Conservation (phyloP, 30 jellyfish, hydroid and myxozoan genomes). For the Mastigias papua region DNA sequence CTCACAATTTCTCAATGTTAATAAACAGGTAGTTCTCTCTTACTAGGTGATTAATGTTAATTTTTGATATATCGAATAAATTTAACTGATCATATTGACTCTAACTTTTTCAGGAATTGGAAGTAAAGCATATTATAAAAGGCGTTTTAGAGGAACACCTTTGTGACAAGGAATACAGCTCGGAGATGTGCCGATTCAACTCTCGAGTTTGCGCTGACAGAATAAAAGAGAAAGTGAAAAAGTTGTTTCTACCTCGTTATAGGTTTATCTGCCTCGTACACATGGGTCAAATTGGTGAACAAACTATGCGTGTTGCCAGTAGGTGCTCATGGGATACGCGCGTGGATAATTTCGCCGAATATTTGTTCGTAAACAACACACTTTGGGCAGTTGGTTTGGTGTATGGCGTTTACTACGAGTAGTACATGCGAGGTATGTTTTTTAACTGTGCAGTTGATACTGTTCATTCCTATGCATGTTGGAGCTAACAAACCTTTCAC, state of each 20-base stretch:
- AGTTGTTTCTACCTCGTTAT: conserved; percentile 71
- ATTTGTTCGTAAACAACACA: conserved; percentile 30
- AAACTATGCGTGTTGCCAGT: conserved; percentile 75
- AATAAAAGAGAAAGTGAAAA: conserved; percentile 68
- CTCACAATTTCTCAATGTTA: too few relatives aligned
- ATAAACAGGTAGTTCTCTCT: too few relatives aligned
- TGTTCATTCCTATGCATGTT: too few relatives aligned
- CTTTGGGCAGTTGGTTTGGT: conserved; percentile 82
- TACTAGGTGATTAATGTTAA: too few relatives aligned
- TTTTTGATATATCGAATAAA: too few relatives aligned
- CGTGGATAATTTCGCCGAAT: conserved; percentile 75
- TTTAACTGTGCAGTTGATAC: background rate
- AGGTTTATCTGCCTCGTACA: conserved; percentile 71
- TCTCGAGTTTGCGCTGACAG: conserved; percentile 52
- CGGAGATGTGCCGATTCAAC: conserved; percentile 72
- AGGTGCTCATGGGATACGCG: conserved; percentile 83
- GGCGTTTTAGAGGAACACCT: conserved; percentile 62
- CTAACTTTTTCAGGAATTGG: conserved; percentile 54
- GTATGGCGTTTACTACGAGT: conserved; percentile 74
- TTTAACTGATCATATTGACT: too few relatives aligned
- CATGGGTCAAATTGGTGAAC: conserved; percentile 75
- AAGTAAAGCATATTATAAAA: conserved; percentile 54
- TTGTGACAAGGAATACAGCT: conserved; percentile 45
- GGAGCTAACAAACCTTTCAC: too few relatives aligned
- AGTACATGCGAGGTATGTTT: conserved; percentile 38